Conservation (phyloP, 2,113 vertebrate genomes). For the Cephalopholis sonnerati region DNA sequence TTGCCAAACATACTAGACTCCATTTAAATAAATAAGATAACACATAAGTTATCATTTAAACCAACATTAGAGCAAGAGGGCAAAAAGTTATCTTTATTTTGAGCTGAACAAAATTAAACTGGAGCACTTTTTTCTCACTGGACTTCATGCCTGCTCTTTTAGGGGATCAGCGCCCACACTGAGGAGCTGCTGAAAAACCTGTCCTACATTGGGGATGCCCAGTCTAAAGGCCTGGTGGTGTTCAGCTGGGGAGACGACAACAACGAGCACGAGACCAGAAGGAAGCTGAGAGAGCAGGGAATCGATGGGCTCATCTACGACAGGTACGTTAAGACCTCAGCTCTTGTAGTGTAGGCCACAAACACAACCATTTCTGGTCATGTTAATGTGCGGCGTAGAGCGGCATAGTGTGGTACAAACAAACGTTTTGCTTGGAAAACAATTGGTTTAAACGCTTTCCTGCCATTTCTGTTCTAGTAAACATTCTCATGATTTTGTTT, state of each 20-base stretch:
- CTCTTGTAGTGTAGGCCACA: not conserved
- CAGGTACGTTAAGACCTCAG: slow-evolving; percentile 82
- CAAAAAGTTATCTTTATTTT: not conserved
- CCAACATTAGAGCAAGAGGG: not conserved
- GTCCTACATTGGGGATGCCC: slow-evolving; percentile 87
- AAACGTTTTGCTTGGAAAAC: not conserved
- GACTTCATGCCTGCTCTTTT: slow-evolving; percentile 27
- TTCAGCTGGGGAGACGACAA: slow-evolving; percentile 98
- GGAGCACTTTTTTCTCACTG: not conserved
- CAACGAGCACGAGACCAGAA: slow-evolving; percentile 94
- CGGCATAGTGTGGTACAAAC: not conserved
- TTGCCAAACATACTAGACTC: too few relatives aligned
- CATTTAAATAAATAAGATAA: too few relatives aligned
- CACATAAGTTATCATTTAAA: too few relatives aligned
- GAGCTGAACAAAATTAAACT: not conserved
- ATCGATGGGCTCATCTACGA: slow-evolving; percentile 97
- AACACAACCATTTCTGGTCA: not conserved
- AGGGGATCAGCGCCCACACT: slow-evolving; percentile 95
- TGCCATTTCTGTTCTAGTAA: not conserved
- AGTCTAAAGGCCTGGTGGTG: slow-evolving; percentile 93
- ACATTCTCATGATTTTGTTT: not conserved
- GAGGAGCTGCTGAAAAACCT: slow-evolving; percentile 94
- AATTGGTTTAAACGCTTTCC: not conserved
- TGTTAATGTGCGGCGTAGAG: not conserved
- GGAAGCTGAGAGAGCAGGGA: slow-evolving; percentile 89